phyloP scores from a whole-genome alignment of 92 coral and sea anemone genomes.

The Epizoanthus scotinus region DNA sequence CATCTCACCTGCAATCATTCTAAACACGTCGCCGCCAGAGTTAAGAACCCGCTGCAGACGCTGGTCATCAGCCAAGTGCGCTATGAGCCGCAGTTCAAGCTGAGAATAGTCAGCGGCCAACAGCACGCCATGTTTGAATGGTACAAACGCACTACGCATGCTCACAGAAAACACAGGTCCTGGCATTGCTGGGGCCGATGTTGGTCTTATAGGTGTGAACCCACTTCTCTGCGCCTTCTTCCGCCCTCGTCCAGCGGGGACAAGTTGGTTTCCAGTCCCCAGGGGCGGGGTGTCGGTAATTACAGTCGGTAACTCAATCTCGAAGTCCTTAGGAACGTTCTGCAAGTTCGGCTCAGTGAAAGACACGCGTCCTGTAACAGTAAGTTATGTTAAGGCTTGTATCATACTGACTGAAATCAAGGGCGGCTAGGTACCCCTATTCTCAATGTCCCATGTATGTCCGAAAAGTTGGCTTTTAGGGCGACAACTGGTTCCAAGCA shows the following conservation, averaged over 20 bases:
- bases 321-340: constrained; percentile 94
- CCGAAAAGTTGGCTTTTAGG: too few species aligned
- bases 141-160: constrained; percentile 96
- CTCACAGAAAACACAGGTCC: constrained; percentile 83
- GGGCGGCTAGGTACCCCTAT: too few species aligned
- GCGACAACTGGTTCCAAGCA: too few species aligned
- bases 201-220: constrained; percentile 38
- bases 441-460: too few species aligned
- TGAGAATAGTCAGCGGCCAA: constrained; percentile 99
- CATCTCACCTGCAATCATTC: constrained; percentile 93
- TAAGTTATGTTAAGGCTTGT: too few species aligned
- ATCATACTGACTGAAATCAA: too few species aligned
- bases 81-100: constrained; percentile 95
- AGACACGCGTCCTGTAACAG: constrained; percentile 75
- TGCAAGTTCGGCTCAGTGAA: constrained; percentile 97
- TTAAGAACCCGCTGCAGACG: constrained; percentile 82
- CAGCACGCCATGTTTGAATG: constrained; percentile 76
- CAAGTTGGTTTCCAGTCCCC: constrained; percentile 48
- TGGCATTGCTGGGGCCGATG: constrained; percentile 9
- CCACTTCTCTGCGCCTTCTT: constrained; percentile 41
- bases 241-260: constrained; percentile 49
- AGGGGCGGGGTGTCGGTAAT: constrained; percentile 88
- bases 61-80: constrained; percentile 85
- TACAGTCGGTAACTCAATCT: constrained; percentile 80
- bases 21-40: constrained; percentile 96